Evolutionary conservation across 2,113 vertebrate species (phyloP).

Genomic region (Odobenus rosmarus): DNA sequence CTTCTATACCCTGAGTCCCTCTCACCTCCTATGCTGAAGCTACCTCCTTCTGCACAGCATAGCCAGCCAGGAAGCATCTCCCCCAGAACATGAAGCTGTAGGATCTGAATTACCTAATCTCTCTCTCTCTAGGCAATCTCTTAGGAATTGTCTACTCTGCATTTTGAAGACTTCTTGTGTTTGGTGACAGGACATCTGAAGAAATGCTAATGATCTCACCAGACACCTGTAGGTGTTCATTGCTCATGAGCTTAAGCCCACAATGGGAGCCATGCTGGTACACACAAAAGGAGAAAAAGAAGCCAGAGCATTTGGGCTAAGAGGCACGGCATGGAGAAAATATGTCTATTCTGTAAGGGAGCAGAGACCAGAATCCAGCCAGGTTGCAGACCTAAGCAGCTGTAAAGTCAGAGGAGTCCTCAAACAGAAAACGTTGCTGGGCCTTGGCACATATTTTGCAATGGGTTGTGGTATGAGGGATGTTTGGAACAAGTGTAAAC

Average conservation of each 20-base stretch:
- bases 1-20: background rate
- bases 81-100: background rate
- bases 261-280: background rate
- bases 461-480: slow-evolving; percentile 24
- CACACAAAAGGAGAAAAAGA: background rate
- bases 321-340: background rate
- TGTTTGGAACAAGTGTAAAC: slow-evolving; percentile 69
- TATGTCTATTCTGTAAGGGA: background rate
- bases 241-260: background rate
- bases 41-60: background rate
- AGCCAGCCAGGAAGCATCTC: background rate
- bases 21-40: background rate
- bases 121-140: background rate
- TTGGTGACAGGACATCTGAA: background rate
- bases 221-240: background rate
- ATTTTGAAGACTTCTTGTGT: slow-evolving; percentile 34
- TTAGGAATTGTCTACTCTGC: background rate
- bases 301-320: background rate
- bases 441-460: slow-evolving; percentile 68
- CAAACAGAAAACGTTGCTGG: slow-evolving; percentile 60
- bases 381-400: slow-evolving; percentile 4
- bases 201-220: background rate
- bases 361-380: slow-evolving; percentile 1
- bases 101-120: background rate
- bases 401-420: slow-evolving; percentile 52